A percentile compares a stretch with the other conserved stretches of the same genome.
These are phyloP conservation scores for Camelus bactrianus DNA, from an alignment of 2,113 vertebrate species.

Conservation along the genomic window DNA sequence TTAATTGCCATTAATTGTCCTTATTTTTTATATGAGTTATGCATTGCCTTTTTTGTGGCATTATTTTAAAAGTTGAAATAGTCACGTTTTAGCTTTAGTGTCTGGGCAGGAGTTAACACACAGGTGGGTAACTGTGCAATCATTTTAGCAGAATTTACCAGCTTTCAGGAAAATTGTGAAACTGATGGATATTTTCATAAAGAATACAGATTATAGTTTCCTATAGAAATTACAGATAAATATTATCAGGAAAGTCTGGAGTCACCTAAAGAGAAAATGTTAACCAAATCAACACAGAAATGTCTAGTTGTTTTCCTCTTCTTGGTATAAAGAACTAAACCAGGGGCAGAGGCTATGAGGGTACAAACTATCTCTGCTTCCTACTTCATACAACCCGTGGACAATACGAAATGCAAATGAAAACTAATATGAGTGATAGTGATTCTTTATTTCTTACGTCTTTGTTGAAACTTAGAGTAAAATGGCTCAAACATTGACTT, in stretches of 20 bases:
- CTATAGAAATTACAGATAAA: conserved; percentile 21
- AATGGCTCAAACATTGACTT: neutral
- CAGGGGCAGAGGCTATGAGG: no score
- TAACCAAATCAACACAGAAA: neutral
- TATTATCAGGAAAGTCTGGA: conserved; percentile 38
- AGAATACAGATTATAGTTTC: neutral
- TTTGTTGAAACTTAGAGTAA: conserved; percentile 24
- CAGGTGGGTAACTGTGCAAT: neutral
- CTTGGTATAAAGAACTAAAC: neutral
- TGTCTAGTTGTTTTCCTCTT: neutral
- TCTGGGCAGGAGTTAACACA: neutral
- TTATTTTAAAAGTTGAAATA: conserved; percentile 44
- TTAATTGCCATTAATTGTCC: conserved; percentile 27
- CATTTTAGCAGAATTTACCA: conserved; percentile 44
- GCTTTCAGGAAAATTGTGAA: conserved; percentile 32
- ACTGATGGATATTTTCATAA: conserved; percentile 56
- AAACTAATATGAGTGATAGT: neutral
- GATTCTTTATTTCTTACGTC: neutral
- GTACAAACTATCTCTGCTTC: neutral
- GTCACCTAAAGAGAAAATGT: neutral
- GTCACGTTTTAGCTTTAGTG: conserved; percentile 19
- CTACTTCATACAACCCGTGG: neutral
- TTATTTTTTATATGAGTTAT: conserved; percentile 28
- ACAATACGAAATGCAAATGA: neutral
- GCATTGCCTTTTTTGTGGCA: neutral